A percentile compares a stretch with the other conserved stretches of the same genome.
phyloP scores from a whole-genome alignment of 2,888 invertebrate genomes.

The Serripes groenlandicus region DNA sequence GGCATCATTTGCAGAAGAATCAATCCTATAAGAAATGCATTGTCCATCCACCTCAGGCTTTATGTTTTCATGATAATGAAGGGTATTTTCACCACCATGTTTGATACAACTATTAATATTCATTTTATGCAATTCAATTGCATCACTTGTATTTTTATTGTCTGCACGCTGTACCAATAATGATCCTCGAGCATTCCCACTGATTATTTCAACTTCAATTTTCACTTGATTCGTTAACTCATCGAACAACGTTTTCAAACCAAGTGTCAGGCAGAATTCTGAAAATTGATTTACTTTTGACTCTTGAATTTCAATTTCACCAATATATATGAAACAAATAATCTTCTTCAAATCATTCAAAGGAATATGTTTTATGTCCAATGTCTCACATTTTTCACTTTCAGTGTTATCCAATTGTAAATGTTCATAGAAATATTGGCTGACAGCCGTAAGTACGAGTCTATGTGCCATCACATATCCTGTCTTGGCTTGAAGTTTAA shows the following conservation, averaged over 20 bases:
- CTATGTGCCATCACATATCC: slow-evolving; percentile 30
- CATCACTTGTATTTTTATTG: too few relatives aligned
- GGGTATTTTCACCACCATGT: too few relatives aligned
- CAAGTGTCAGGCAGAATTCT: slow-evolving; percentile 25
- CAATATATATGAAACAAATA: slow-evolving; percentile 38
- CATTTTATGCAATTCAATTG: too few relatives aligned
- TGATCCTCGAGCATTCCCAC: too few relatives aligned
- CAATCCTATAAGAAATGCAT: too few relatives aligned
- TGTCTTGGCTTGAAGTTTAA: slow-evolving; percentile 18
- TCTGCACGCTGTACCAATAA: too few relatives aligned
- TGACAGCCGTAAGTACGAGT: slow-evolving; percentile 22
- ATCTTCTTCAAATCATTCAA: slow-evolving; percentile 30
- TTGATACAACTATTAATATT: too few relatives aligned
- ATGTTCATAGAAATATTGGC: slow-evolving; percentile 29
- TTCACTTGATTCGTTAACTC: neutral
- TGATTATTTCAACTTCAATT: too few relatives aligned
- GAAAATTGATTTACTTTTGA: slow-evolving; percentile 4
- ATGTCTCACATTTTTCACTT: neutral
- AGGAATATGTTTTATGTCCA: slow-evolving; percentile 32
- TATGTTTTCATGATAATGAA: too few relatives aligned
- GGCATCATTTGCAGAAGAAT: too few relatives aligned
- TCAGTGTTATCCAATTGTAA: neutral
- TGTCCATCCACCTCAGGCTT: too few relatives aligned
- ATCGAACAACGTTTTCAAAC: slow-evolving; percentile 11
- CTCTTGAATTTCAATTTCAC: slow-evolving; percentile 20